A percentile compares a stretch with the other conserved stretches of the same genome.
Conservation (phyloP, 2,888 invertebrate genomes). For the Acanthosepion pharaonis region DNA sequence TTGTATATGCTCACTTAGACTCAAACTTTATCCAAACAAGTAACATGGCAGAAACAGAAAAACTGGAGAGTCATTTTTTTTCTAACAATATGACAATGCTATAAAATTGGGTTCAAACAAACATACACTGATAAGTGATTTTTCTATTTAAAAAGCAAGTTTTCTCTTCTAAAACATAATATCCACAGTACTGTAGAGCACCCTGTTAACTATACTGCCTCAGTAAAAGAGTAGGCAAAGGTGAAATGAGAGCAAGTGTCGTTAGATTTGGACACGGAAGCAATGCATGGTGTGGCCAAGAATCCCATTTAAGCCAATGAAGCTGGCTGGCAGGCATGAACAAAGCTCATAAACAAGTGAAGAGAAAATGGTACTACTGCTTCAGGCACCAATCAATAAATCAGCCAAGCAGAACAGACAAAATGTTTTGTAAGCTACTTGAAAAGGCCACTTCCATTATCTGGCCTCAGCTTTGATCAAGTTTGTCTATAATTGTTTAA, state of each 20-base stretch:
- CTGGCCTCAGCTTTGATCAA: neutral
- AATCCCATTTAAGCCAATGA: neutral
- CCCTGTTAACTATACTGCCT: neutral
- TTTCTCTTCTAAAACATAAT: neutral
- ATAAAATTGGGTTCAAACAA: neutral
- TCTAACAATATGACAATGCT: neutral
- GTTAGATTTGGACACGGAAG: neutral
- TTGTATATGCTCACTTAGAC: too few relatives aligned
- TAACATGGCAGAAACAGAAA: too few relatives aligned
- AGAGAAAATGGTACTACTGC: neutral
- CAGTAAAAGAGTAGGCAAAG: neutral
- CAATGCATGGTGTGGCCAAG: neutral
- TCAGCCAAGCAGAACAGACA: neutral
- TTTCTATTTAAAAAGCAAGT: neutral
- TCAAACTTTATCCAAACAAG: too few relatives aligned
- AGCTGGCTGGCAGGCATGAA: conserved; percentile 33
- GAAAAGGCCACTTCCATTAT: conserved; percentile 16
- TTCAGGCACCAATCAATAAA: neutral
- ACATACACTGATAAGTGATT: neutral
- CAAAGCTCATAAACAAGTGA: neutral
- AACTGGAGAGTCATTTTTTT: neutral
- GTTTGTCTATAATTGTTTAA: conserved; percentile 33
- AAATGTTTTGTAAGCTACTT: conserved; percentile 20
- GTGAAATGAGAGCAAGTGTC: neutral
- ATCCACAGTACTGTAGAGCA: neutral